phyloP scores from a whole-genome alignment of 2,888 invertebrate species.

The Acholoe squamosa region DNA sequence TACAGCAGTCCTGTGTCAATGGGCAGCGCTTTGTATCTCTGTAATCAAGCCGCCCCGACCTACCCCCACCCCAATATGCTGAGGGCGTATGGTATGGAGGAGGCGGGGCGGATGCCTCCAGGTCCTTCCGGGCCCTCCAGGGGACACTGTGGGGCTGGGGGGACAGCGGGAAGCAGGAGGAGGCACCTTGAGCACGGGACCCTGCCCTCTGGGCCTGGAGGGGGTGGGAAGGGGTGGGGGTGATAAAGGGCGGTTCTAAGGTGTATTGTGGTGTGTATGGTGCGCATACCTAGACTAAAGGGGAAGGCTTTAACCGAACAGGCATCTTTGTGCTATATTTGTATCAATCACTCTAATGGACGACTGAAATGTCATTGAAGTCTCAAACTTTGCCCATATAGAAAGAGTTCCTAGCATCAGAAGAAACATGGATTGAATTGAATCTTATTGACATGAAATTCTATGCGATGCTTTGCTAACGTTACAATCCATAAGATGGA shows the following conservation, averaged over 20 bases:
- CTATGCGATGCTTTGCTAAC: too few relatives aligned
- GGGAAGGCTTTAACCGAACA: too few relatives aligned
- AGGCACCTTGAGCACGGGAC: neutral
- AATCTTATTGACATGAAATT: too few relatives aligned
- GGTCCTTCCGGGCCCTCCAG: conserved; percentile 54
- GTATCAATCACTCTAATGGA: too few relatives aligned
- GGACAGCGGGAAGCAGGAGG: conserved; percentile 11
- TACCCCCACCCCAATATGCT: neutral
- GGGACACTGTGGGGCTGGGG: neutral
- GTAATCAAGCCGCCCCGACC: neutral
- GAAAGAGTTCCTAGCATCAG: too few relatives aligned
- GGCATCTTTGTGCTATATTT: too few relatives aligned
- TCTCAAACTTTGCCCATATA: too few relatives aligned
- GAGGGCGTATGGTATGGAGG: too few relatives aligned
- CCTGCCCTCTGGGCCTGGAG: neutral
- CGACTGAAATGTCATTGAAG: too few relatives aligned
- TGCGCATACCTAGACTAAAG: neutral
- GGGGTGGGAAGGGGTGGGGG: neutral
- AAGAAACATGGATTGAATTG: too few relatives aligned
- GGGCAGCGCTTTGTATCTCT: conserved; percentile 25
- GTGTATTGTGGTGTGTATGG: neutral
- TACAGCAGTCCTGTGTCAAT: conserved; percentile 20
- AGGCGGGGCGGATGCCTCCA: conserved; percentile 10
- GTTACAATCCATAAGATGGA: too few relatives aligned
- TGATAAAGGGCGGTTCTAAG: neutral